Conservation (phyloP, 2,113 vertebrate species). For the Erythrocebus patas region DNA sequence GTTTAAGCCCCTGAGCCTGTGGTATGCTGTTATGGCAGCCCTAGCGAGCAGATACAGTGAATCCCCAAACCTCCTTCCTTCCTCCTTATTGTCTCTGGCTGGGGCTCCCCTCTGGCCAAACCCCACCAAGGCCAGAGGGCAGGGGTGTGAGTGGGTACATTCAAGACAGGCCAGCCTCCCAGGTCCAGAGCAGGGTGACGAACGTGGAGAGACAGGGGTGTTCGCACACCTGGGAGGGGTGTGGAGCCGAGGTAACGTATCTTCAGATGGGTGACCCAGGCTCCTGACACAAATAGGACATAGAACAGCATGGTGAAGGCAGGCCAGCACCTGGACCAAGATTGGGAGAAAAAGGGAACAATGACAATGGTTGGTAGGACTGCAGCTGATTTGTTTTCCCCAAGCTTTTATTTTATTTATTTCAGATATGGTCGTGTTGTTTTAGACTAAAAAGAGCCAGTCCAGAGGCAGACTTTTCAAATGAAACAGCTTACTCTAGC, state of each 20-base stretch:
- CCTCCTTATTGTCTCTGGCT: background rate
- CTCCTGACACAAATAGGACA: background rate
- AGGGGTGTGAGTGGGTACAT: background rate
- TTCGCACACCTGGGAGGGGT: fast-evolving
- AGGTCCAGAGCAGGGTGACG: background rate
- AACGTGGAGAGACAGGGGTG: too few species aligned
- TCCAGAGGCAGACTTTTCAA: background rate
- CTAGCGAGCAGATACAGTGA: background rate
- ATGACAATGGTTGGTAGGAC: background rate
- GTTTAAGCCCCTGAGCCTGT: background rate
- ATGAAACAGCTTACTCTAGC: background rate
- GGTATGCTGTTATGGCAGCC: background rate
- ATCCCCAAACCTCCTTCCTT: background rate
- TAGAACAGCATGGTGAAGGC: background rate
- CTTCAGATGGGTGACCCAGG: background rate
- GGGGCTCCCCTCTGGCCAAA: background rate
- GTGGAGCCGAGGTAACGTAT: background rate
- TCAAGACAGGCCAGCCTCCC: background rate
- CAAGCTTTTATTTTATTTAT: background rate
- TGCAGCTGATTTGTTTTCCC: background rate
- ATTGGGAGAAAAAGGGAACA: background rate
- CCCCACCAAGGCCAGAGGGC: background rate
- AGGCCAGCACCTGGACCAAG: background rate
- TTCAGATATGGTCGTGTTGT: background rate
- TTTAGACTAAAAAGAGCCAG: background rate